Evolutionary conservation across 2,797 vertebrate genomes (phyloP), one percentile per base, ranked within the genome.

Genomic region (Malurus leucopterus): DNA sequence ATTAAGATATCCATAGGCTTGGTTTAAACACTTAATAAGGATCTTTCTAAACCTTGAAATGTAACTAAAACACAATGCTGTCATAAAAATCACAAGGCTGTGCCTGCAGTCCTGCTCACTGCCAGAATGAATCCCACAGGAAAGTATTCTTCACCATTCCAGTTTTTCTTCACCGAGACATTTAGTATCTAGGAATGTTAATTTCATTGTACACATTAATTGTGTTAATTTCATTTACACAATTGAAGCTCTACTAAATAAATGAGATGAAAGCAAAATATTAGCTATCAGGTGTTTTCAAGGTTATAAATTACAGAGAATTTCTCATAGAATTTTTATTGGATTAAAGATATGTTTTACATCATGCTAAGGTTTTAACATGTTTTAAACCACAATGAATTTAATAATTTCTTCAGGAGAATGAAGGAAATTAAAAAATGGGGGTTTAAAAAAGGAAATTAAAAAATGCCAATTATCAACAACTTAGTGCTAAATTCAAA

Each of bases 401-500:
- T 51, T 41, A 84, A 41, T 89, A 88, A 72, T 88, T 91, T 94
- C 12, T 83, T 65, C 8, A 76, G 41, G 13, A 78, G 13, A 86
- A 1, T 49, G 34, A 88, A 93, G 6, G 23, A 73, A 68, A 91
- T 49, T 43, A 34, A 82, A 13, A 74, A 72, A 59, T n/a, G 2
- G 15, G 7, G 5, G 24, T 44, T 88, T 76, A 67, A 34, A 89
- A 89, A 84, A 67, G 41, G 85, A 88, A 93, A 91, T 58, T 27
- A 18, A 32, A 89, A 82, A 47, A 50, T 24, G 21, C 3, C 9
- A 44, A 86, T 77, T 89, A 86, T 90, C 1, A 40, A 74, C 16
- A 70, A 11, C 61, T 90, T 70, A 65, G 27, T 76, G 81, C 18
- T 57, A 90, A 88, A 89, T 88, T 86, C 74, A 94, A 88, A 91